These are phyloP conservation scores for Coenonympha arcania DNA, from an alignment of 2,888 invertebrate genomes.

Conservation along the genomic window DNA sequence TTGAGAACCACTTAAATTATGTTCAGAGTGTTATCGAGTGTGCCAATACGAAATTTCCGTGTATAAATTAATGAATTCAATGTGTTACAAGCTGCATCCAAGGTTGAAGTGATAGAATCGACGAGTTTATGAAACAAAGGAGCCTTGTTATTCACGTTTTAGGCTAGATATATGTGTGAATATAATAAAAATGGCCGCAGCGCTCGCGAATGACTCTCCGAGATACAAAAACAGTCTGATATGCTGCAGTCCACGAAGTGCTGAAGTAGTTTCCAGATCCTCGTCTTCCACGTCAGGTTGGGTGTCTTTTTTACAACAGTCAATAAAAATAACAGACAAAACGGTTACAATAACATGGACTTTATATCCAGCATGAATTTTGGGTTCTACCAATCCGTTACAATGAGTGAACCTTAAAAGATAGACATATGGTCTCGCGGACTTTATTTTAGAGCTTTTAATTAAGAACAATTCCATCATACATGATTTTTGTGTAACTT, in stretches of 20 bases:
- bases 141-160: not conserved
- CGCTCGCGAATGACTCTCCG: conserved; percentile 62
- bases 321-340: too few species aligned
- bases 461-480: too few species aligned
- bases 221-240: conserved; percentile 65
- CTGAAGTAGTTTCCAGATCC: conserved; percentile 56
- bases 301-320: too few species aligned
- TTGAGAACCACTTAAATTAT: not conserved
- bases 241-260: conserved; percentile 63
- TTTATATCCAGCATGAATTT: too few species aligned
- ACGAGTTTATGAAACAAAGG: not conserved
- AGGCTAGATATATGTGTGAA: conserved; percentile 2
- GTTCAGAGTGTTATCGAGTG: not conserved
- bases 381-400: too few species aligned
- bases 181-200: conserved; percentile 51
- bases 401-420: too few species aligned
- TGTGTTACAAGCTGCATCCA: not conserved
- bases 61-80: not conserved
- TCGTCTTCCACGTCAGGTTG: conserved; percentile 77
- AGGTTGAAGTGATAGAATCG: conserved; percentile 1
- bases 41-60: conserved; percentile 2
- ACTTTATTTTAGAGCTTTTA: too few species aligned
- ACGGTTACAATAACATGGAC: too few species aligned
- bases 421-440: too few species aligned
- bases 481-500: too few species aligned